Conservation (phyloP, 2,888 invertebrate genomes). For the Microplitis deprimator region DNA sequence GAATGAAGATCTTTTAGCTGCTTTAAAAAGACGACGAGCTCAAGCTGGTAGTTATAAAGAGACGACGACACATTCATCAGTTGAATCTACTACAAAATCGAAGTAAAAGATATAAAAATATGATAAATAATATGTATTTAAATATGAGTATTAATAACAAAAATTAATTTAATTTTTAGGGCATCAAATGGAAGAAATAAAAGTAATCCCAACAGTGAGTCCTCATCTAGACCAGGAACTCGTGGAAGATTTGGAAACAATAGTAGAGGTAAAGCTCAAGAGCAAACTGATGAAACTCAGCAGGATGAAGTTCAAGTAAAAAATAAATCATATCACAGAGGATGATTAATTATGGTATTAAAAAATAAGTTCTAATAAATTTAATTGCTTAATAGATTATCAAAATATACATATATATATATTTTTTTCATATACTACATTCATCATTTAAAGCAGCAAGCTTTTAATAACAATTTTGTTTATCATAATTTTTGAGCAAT, state of each 20-base stretch:
- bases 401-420: neutral
- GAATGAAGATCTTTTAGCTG: conserved; percentile 82
- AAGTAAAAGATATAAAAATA: conserved; percentile 50
- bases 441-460: neutral
- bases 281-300: conserved; percentile 64
- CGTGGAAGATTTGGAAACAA: conserved; percentile 61
- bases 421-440: neutral
- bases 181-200: conserved; percentile 51
- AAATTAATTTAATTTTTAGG: conserved; percentile 35
- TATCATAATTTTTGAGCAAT: conserved; percentile 1
- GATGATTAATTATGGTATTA: conserved; percentile 49
- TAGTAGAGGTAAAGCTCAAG: conserved; percentile 58
- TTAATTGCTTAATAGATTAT: conserved; percentile 15
- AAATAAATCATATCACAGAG: conserved; percentile 61
- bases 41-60: conserved; percentile 75
- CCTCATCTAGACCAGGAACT: conserved; percentile 54
- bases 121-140: conserved; percentile 10
- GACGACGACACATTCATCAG: conserved; percentile 52
- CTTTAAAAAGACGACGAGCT: conserved; percentile 81
- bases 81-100: conserved; percentile 57
- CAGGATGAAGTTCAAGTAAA: conserved; percentile 65
- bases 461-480: neutral
- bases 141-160: neutral
- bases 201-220: conserved; percentile 49
- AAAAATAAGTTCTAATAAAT: conserved; percentile 24